phyloP scores from a whole-genome alignment of 2,113 vertebrate genomes.

The Alosa alosa region DNA sequence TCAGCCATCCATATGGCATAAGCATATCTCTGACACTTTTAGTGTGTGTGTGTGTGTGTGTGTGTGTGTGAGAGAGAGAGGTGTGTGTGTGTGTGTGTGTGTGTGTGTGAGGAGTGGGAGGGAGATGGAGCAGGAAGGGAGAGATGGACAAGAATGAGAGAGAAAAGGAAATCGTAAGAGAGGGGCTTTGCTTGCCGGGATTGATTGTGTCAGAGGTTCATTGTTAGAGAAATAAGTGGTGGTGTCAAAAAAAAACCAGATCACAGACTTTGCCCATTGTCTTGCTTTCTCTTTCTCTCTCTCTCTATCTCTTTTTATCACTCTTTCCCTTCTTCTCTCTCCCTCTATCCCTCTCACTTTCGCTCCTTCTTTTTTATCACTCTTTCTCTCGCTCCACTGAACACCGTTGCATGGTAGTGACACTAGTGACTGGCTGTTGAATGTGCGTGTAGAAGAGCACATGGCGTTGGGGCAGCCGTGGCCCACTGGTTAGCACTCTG shows the following conservation, averaged over 20 bases:
- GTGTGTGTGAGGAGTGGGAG: background rate
- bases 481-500: too few species aligned
- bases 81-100: too few species aligned
- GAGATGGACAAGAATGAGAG: background rate
- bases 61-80: background rate
- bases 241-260: slow-evolving; percentile 18
- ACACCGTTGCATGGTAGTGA: slow-evolving; percentile 20
- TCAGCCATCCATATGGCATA: background rate
- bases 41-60: background rate
- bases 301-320: background rate
- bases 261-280: slow-evolving; percentile 5
- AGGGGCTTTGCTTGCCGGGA: background rate
- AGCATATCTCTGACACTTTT: background rate
- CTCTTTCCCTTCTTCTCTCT: background rate
- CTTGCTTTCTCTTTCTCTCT: background rate
- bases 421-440: too few species aligned
- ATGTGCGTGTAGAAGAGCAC: too few species aligned
- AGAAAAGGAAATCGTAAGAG: background rate
- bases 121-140: background rate
- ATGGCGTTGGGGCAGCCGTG: too few species aligned
- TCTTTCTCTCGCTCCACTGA: background rate
- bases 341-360: background rate
- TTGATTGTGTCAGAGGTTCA: slow-evolving; percentile 28
- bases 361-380: background rate
- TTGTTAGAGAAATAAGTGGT: background rate